Base-by-base conservation (phyloP, 2,888 invertebrate species). In the Drosophila anomelani region DNA sequence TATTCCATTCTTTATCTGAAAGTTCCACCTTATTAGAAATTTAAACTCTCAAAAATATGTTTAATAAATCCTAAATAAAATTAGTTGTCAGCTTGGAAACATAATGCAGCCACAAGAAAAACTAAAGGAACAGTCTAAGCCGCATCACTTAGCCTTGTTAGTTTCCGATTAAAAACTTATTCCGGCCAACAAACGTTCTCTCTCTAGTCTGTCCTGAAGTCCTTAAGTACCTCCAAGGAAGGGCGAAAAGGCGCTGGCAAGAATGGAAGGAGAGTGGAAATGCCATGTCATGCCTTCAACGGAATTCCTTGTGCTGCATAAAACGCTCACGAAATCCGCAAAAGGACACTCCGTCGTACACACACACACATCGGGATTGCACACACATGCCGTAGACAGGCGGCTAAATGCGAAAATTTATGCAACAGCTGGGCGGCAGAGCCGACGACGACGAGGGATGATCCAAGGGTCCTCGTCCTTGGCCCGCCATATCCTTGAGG, bases 391-490 rank as follows among this genome's bases (percentile, higher is more conserved):
- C 13, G 46, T 53, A 76, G 70, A 69, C 78, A 72, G 66, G 68
- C 63, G 76, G 73, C 72, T 54, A 79, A 83, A 85, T 85, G 82
- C 69, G 79, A 76, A 83, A 76, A 84, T 84, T 83, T 84, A 84
- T 88, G 84, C 89, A 84, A 88, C 84, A 88, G 89, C 84, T 88
- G 89, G 69, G 78, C 64, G 69, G 78, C 64, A 36, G 68, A 75
- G 57, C 41, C 26, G 26, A 26, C 36, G 32, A 39, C 78, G 87
- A 39, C 81, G 87, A 86, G 81, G 83, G 88, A 23, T 17, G 61
- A 4, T 55, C 32, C 10, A 49, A 34, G 15, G 34, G 36, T 54
- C 36, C 51, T 72, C 54, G 46, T 59, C 72, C 60, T 59, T 72
- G 73, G 60, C 68, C 53, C 7, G 32, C n/a, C 32, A 36, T 29